phyloP scores from a whole-genome alignment of 2,888 invertebrate species.

The Pristionchus mayeri region DNA sequence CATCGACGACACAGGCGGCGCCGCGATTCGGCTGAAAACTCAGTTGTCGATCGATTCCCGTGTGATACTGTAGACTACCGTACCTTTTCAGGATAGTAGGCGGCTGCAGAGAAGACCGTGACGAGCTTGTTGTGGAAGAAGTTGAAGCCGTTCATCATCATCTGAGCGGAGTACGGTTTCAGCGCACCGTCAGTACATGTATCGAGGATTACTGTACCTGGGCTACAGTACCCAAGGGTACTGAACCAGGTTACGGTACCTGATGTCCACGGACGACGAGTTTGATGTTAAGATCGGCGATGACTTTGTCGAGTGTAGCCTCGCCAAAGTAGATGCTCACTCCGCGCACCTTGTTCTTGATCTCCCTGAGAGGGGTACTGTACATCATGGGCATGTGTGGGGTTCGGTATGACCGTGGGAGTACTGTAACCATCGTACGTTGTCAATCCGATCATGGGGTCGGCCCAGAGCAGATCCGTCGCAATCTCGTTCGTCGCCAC shows the following conservation, averaged over 20 bases:
- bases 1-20: background rate
- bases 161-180: too few relatives aligned
- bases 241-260: background rate
- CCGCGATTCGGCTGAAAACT: background rate
- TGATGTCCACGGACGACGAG: background rate
- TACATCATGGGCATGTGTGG: background rate
- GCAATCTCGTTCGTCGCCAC: background rate
- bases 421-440: background rate
- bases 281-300: background rate
- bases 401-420: background rate
- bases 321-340: slow-evolving; percentile 18
- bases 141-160: slow-evolving; percentile 28
- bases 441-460: too few relatives aligned
- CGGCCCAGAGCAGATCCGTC: too few relatives aligned
- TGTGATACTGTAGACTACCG: background rate
- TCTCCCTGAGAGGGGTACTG: background rate
- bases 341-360: background rate
- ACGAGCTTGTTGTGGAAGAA: slow-evolving; percentile 17
- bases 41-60: background rate
- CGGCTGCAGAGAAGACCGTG: background rate
- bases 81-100: background rate
- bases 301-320: background rate
- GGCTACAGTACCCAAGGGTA: background rate
- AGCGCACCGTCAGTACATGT: too few relatives aligned
- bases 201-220: background rate